A percentile compares a stretch with the other conserved stretches of the same genome.
phyloP scores from a whole-genome alignment of 2,888 invertebrate species.

The Flexamia atlantica region DNA sequence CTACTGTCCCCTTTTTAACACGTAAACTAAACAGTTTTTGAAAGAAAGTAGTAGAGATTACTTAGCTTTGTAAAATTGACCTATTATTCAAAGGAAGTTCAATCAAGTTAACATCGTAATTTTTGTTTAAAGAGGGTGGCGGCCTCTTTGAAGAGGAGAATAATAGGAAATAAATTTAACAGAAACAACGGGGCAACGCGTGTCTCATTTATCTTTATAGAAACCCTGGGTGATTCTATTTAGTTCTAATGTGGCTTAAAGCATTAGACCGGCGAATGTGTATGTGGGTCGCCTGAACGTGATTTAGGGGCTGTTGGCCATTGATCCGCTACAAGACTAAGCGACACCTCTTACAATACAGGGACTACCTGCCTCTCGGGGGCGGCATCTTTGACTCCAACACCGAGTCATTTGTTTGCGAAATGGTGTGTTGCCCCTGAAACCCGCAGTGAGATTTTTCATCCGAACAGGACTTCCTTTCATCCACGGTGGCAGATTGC shows the following conservation, averaged over 20 bases:
- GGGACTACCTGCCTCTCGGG: not conserved
- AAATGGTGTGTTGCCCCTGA: conserved; percentile 12
- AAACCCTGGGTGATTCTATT: not conserved
- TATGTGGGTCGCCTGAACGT: conserved; percentile 30
- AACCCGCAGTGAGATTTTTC: conserved; percentile 10
- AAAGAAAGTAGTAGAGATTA: too few species aligned
- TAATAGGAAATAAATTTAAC: too few species aligned
- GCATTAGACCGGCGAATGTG: not conserved
- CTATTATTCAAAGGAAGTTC: too few species aligned
- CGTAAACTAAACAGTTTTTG: too few species aligned
- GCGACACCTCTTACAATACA: conserved; percentile 45
- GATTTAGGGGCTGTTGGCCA: conserved; percentile 34
- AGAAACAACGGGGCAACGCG: not conserved
- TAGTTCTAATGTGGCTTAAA: conserved; percentile 4
- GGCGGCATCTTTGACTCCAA: conserved; percentile 31
- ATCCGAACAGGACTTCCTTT: not conserved
- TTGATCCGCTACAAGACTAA: conserved; percentile 34
- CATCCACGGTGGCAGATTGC: not conserved
- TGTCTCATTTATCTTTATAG: not conserved
- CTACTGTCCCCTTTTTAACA: too few species aligned
- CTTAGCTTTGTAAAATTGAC: too few species aligned
- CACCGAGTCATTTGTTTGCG: conserved; percentile 25
- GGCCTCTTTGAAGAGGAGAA: too few species aligned
- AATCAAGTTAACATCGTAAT: too few species aligned
- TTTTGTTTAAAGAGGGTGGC: too few species aligned